phyloP scores from a whole-genome alignment of 2,797 vertebrate genomes.

The Heterohyrax brucei region DNA sequence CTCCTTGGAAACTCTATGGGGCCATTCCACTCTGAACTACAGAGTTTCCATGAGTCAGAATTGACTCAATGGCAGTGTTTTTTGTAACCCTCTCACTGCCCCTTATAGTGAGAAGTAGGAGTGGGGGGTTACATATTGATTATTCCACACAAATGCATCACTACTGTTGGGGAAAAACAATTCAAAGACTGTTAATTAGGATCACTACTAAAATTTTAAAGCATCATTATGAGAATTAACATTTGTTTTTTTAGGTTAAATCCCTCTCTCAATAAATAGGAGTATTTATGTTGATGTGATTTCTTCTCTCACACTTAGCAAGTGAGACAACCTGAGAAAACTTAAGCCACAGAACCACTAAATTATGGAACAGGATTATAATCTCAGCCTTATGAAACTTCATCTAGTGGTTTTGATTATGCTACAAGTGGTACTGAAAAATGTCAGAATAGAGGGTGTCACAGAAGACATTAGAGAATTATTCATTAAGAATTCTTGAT shows the following conservation, averaged over 20 bases:
- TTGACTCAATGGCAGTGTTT: too few species aligned
- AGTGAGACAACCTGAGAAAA: background rate
- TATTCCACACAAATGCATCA: background rate
- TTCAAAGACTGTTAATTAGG: background rate
- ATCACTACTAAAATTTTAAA: background rate
- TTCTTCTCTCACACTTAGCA: background rate
- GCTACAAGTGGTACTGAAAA: background rate
- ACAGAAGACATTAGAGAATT: background rate
- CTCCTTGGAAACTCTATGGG: too few species aligned
- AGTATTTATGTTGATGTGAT: background rate
- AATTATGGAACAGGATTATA: background rate
- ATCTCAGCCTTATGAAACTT: background rate
- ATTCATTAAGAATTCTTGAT: background rate
- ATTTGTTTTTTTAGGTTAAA: background rate
- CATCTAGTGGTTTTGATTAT: background rate
- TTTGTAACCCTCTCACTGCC: background rate
- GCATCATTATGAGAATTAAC: background rate
- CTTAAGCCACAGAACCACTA: background rate
- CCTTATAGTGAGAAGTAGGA: background rate
- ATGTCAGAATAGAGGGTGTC: background rate
- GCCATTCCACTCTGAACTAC: too few species aligned
- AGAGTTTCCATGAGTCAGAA: too few species aligned
- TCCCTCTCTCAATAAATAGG: constrained; percentile 10
- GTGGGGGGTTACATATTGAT: background rate
- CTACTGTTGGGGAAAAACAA: background rate